These are phyloP conservation scores for Teleiodes luculella DNA, from an alignment of 2,888 invertebrate species.

Conservation along the genomic window DNA sequence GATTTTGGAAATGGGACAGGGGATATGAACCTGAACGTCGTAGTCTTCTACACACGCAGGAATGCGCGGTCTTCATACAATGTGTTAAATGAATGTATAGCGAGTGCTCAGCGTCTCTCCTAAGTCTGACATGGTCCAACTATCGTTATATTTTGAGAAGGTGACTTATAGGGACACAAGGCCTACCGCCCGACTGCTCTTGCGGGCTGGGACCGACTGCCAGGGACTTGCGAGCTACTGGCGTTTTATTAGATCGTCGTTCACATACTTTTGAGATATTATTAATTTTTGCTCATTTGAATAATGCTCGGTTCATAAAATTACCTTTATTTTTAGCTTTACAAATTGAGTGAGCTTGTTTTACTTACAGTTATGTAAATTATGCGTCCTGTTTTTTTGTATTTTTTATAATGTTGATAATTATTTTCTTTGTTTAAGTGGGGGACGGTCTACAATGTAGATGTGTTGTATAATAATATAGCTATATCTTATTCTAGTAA, in stretches of 20 bases:
- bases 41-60: too few relatives aligned
- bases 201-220: neutral
- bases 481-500: conserved; percentile 30
- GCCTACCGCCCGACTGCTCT: neutral
- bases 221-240: neutral
- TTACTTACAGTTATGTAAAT: too few relatives aligned
- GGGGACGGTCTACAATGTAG: conserved; percentile 57
- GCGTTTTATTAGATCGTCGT: neutral
- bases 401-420: too few relatives aligned
- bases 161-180: conserved; percentile 3
- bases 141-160: conserved; percentile 3
- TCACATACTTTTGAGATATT: neutral
- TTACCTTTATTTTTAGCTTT: too few relatives aligned
- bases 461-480: conserved; percentile 66
- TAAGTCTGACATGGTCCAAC: conserved; percentile 6
- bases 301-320: too few relatives aligned
- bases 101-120: neutral
- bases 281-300: too few relatives aligned
- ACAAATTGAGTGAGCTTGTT: too few relatives aligned
- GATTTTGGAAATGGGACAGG: too few relatives aligned
- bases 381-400: too few relatives aligned
- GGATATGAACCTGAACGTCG: too few relatives aligned
- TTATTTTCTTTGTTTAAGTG: neutral
- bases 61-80: too few relatives aligned
- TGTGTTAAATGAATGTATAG: too few relatives aligned